These are phyloP conservation scores for Hylaea fasciaria DNA, from an alignment of 2,888 invertebrate genomes.

Conservation along the genomic window DNA sequence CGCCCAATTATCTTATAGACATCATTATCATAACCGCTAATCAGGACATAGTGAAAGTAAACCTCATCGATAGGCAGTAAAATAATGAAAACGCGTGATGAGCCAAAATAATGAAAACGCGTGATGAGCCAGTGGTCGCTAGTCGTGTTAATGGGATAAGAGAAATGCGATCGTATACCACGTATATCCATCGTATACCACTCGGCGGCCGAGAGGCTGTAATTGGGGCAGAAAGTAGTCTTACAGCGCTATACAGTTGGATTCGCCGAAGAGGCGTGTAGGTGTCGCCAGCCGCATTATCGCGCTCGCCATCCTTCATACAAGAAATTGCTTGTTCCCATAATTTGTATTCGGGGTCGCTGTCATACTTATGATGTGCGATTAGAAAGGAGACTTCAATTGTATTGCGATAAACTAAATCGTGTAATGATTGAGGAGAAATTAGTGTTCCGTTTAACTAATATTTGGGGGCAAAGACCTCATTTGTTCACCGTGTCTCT, in stretches of 20 bases:
- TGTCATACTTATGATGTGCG: constrained; percentile 75
- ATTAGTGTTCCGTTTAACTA: constrained; percentile 41
- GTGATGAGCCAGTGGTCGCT: neutral
- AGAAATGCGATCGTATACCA: constrained; percentile 13
- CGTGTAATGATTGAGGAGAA: constrained; percentile 54
- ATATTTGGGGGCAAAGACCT: constrained; percentile 22
- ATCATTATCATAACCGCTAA: no score
- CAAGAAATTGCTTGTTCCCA: constrained; percentile 79
- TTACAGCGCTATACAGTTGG: constrained; percentile 69
- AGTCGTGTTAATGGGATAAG: constrained; percentile 15
- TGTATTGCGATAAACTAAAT: constrained; percentile 68
- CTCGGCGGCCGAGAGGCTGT: constrained; percentile 42
- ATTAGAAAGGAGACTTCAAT: constrained; percentile 82
- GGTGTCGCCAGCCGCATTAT: constrained; percentile 73
- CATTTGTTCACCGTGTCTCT: constrained; percentile 8
- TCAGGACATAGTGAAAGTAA: neutral
- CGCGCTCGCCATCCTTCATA: constrained; percentile 75
- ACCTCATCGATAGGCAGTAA: neutral
- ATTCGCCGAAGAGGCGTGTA: constrained; percentile 79
- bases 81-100: neutral
- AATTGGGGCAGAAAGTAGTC: constrained; percentile 77
- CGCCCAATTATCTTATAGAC: no score
- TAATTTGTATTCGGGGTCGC: constrained; percentile 82
- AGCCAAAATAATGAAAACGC: neutral
- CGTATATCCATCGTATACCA: constrained; percentile 6